Percentiles rank a stretch among this genome's conserved stretches.
phyloP scores from a whole-genome alignment of 2,888 invertebrate species.

The Agapetus fuscipes region DNA sequence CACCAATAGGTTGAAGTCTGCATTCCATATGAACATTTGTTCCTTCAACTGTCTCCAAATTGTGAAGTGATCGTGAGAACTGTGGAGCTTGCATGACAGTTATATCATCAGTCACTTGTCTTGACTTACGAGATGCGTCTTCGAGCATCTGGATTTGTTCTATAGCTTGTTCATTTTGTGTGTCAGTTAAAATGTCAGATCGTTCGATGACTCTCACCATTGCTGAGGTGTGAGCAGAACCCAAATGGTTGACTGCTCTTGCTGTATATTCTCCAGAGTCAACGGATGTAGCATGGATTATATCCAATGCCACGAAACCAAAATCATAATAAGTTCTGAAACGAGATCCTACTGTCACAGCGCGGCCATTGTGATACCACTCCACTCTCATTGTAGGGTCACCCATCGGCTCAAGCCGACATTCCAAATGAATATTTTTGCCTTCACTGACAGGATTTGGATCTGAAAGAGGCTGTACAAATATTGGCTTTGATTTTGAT shows the following conservation, averaged over 20 bases:
- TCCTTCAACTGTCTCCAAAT: slow-evolving; percentile 82
- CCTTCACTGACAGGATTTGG: slow-evolving; percentile 80
- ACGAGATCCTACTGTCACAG: slow-evolving; percentile 81
- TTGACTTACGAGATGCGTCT: slow-evolving; percentile 61
- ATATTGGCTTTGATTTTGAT: slow-evolving; percentile 90
- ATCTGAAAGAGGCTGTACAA: slow-evolving; percentile 80
- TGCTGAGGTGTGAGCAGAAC: slow-evolving; percentile 85
- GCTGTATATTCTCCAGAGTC: slow-evolving; percentile 95
- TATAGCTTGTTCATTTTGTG: slow-evolving; percentile 84
- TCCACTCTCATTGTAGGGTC: slow-evolving; percentile 93
- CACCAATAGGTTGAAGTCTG: slow-evolving; percentile 82
- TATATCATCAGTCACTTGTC: slow-evolving; percentile 68
- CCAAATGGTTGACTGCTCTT: slow-evolving; percentile 86
- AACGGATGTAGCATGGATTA: slow-evolving; percentile 84
- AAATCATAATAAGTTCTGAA: slow-evolving; percentile 95
- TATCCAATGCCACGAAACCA: slow-evolving; percentile 93
- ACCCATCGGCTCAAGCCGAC: slow-evolving; percentile 88
- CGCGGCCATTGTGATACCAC: slow-evolving; percentile 91
- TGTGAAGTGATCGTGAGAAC: slow-evolving; percentile 79
- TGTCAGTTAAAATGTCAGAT: slow-evolving; percentile 77
- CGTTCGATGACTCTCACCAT: slow-evolving; percentile 77
- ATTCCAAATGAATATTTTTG: slow-evolving; percentile 84
- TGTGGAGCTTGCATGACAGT: slow-evolving; percentile 78
- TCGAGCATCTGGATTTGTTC: slow-evolving; percentile 89
- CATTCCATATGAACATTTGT: slow-evolving; percentile 90